Base-by-base conservation (phyloP, 2,888 invertebrate species). In the Oconnorella tubifera region DNA sequence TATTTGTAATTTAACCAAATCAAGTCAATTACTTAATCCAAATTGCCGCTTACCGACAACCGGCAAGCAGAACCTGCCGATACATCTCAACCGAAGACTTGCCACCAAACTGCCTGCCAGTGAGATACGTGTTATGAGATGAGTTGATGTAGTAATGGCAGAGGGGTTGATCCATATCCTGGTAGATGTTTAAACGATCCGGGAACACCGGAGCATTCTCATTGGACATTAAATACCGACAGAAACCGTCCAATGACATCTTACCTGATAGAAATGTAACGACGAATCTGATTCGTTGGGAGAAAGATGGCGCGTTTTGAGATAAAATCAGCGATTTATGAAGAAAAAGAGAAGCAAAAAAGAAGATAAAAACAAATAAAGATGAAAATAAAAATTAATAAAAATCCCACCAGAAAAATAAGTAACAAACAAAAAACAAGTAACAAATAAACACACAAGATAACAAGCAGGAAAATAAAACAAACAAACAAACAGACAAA, bases 131-230 rank as follows among this genome's bases (percentile, higher is more conserved):
- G 71, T 82, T 83, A 73, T 83, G 82, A 1, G 82, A 82, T 40
- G 95, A 96, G 86, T 99, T 99, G 78, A 99, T 99, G 84, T 97
- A 99, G 84, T 99, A 99, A 82, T 99, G 98, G 6, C 94, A 89
- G 62, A 99, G 82, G 0, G 99, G 92, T 81, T 98, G 96, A 81
- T 99, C 98, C 99, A 99, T 98, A 72, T 99, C 98, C 81, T 85
- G 85, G 75, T 85, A 85, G 77, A 92, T 90, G 80, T 97, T 97
- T 73, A 98, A 85, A n/a, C 97, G 87, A 83, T 99, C 99, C 73
- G 99, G 86, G 84, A 99, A 99, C 70, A 99, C 98, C 0, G 99
- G 98, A 0, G 98, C 96, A 84, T 99, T 99, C 84, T 99, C 99
- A 82, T 99, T 99, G 0, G 98, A 98, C 96, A 99, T 99, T 72